A percentile compares a stretch with the other conserved stretches of the same genome.
Conservation (phyloP, 2,888 invertebrate species). For the Polyommatus icarus region DNA sequence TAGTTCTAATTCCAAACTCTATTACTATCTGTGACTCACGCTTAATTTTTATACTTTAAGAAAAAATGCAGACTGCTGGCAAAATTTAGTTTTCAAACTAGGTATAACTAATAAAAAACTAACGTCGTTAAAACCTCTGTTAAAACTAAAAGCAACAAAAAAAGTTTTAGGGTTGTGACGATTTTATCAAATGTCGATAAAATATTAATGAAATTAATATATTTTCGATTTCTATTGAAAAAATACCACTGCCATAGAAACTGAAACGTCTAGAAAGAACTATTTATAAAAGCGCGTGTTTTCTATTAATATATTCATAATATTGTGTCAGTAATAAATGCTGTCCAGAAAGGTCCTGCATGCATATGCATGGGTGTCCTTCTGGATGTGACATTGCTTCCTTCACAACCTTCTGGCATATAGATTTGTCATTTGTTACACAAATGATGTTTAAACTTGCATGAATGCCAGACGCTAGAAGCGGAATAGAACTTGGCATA, state of each 20-base stretch:
- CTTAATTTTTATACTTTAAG: not conserved
- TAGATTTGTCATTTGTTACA: conserved; percentile 40
- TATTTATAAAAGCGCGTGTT: not conserved
- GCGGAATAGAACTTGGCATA: conserved; percentile 34
- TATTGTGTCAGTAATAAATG: not conserved
- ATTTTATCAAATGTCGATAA: not conserved
- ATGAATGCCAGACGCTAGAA: conserved; percentile 32
- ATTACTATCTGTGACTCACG: no score
- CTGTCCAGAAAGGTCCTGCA: conserved; percentile 22
- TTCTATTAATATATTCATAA: not conserved
- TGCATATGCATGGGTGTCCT: conserved; percentile 36
- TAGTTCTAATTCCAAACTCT: no score
- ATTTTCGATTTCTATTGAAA: not conserved
- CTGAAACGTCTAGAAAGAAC: not conserved
- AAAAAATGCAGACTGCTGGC: not conserved
- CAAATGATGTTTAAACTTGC: conserved; percentile 38
- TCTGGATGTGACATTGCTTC: conserved; percentile 39
- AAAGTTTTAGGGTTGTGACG: not conserved
- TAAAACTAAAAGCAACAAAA: not conserved
- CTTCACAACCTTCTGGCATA: conserved; percentile 37
- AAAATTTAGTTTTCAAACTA: not conserved
- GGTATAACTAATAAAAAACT: not conserved
- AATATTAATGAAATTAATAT: not conserved
- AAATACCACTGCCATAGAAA: not conserved
- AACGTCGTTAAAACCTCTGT: no score